Conservation (phyloP, 2,113 vertebrate species). For the Catagonus wagneri region DNA sequence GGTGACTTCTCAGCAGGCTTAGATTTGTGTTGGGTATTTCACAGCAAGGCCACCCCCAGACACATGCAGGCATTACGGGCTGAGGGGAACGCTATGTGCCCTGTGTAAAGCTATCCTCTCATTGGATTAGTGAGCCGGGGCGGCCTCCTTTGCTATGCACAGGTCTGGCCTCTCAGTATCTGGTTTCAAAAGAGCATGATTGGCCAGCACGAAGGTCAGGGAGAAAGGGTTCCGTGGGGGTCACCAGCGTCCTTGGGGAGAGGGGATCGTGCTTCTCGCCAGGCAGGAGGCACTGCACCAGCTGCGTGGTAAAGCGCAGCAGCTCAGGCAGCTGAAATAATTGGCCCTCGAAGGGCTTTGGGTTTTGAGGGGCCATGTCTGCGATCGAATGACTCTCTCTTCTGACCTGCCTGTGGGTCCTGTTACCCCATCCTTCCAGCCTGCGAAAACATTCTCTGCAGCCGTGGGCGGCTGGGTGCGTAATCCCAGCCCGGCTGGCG, state of each 20-base stretch:
- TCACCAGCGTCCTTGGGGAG: constrained; percentile 74
- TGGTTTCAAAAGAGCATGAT: constrained; percentile 77
- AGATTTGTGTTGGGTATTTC: constrained; percentile 69
- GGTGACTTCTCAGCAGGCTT: constrained; percentile 60
- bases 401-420: constrained; percentile 50
- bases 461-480: background rate
- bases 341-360: constrained; percentile 69
- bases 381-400: constrained; percentile 51
- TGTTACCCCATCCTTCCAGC: constrained; percentile 62
- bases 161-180: constrained; percentile 68
- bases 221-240: constrained; percentile 74
- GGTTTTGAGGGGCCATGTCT: constrained; percentile 65
- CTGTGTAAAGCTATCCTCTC: constrained; percentile 75
- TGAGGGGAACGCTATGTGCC: constrained; percentile 69
- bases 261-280: constrained; percentile 64
- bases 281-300: constrained; percentile 58
- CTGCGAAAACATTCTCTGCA: constrained; percentile 57
- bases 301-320: constrained; percentile 33
- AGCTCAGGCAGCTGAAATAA: constrained; percentile 72
- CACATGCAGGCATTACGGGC: constrained; percentile 72
- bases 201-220: constrained; percentile 72
- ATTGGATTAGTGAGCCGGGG: constrained; percentile 76
- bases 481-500: background rate
- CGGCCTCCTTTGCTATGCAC: constrained; percentile 65
- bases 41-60: constrained; percentile 40